A percentile compares a stretch with the other conserved stretches of the same genome.
Conservation (phyloP, 2,113 vertebrate genomes). For the Proterorhinus semilunaris region DNA sequence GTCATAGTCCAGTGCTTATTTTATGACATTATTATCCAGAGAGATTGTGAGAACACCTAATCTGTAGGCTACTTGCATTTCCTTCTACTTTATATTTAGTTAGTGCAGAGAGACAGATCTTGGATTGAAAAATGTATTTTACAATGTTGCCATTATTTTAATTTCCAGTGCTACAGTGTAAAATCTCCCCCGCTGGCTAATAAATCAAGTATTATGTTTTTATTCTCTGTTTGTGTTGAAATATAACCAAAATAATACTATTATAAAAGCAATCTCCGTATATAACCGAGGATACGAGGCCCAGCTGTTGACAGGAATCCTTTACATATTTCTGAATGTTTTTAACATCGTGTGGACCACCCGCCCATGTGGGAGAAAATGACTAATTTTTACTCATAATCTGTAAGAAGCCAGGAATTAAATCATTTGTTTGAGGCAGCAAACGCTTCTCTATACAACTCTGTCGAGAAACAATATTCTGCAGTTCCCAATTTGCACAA, state of each 20-base stretch:
- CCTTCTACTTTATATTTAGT: neutral
- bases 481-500: neutral
- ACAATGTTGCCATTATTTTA: too few species aligned
- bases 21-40: slow-evolving; percentile 38
- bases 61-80: neutral
- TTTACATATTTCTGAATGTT: slow-evolving; percentile 35
- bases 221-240: neutral
- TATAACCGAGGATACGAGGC: neutral
- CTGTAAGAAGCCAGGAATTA: slow-evolving; percentile 29
- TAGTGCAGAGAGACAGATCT: neutral
- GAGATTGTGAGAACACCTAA: slow-evolving; percentile 11
- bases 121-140: neutral
- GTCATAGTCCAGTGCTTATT: slow-evolving; percentile 54
- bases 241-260: neutral
- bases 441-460: neutral
- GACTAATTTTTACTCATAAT: slow-evolving; percentile 5
- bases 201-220: neutral
- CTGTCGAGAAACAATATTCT: neutral
- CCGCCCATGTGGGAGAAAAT: neutral
- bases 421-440: slow-evolving; percentile 33
- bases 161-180: too few species aligned
- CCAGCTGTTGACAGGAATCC: slow-evolving; percentile 36
- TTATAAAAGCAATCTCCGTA: neutral
- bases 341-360: slow-evolving; percentile 27
- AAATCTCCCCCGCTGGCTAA: neutral